These are phyloP conservation scores for Petromus typicus DNA, from an alignment of 2,113 vertebrate species.

Conservation along the genomic window DNA sequence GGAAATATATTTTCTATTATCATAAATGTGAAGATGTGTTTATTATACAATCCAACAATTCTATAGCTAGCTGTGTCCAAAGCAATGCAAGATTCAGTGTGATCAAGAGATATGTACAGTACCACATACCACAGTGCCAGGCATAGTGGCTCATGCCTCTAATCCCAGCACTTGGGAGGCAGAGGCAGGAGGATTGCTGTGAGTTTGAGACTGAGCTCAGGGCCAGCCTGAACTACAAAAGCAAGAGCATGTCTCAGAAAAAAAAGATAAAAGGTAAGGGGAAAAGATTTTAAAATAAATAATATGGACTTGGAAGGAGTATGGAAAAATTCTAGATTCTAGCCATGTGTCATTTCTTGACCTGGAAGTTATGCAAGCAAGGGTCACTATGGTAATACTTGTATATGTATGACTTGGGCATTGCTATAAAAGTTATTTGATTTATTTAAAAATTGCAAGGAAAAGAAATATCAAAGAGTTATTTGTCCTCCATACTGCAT, in stretches of 20 bases:
- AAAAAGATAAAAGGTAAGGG: too few species aligned
- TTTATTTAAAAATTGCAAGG: not conserved
- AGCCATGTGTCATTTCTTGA: not conserved
- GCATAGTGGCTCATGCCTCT: too few species aligned
- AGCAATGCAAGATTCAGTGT: not conserved
- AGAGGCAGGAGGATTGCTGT: too few species aligned
- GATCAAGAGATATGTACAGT: not conserved
- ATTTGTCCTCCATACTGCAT: not conserved
- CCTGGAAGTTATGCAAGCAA: not conserved
- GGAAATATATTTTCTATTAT: not conserved
- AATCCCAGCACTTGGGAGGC: too few species aligned
- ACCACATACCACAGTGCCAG: not conserved
- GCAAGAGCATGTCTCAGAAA: too few species aligned
- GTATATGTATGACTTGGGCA: not conserved
- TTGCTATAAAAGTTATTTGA: not conserved
- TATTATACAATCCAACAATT: not conserved
- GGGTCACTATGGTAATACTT: not conserved
- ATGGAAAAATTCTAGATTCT: not conserved
- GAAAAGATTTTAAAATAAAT: too few species aligned
- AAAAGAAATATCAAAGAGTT: not conserved
- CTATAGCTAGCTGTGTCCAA: not conserved
- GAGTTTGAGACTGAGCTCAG: too few species aligned
- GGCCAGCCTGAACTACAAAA: too few species aligned
- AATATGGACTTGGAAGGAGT: not conserved
- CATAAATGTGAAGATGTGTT: not conserved